Evolutionary conservation across 1,140 invertebrate genomes (phyloP), one percentile per base, ranked within the genome.

Genomic region (Piezodorus guildinii): DNA sequence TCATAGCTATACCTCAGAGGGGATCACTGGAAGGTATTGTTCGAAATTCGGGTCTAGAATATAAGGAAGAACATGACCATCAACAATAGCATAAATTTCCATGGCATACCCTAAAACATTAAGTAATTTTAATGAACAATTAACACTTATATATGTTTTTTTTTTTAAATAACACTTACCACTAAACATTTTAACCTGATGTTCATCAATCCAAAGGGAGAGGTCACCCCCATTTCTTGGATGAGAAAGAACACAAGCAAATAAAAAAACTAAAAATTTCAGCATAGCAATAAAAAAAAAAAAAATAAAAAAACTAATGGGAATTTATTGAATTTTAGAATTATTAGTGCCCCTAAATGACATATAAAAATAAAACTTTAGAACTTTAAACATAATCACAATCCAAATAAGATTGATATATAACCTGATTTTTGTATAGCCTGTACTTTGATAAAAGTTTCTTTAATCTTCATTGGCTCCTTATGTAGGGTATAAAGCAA

Each of bases 31-130:
- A 60, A 94, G 75, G 73, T 91, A 87, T 70, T 85, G 86, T 69
- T 93, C 90, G 69, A 94, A 90, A 72, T 91, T 90, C 5, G 90
- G 90, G 73, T 94, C 91, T 60, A 91, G 73, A 60, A 94, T 83
- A 74, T 93, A 91, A 8, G 87, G 84, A 15, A 87, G 76, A 51
- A 95, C 89, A 71, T 82, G 82, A 34, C 91, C 90, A 73, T 94
- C 89, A 51, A 83, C 77, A 68, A 94, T 94, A 30, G 87, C 90
- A 74, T 85, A 91, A 69, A 95, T 90, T 77, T 90, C 85, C 84
- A 93, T 91, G 45, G 85, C 81, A 71, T 88, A 80, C 68, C 88
- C 88, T 91, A 74, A 69, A 73, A 74, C 73, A 62, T 65, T 6
- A 60, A n/a, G 67, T 67, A 72, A 70, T 67, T 27, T 16, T 5